These are phyloP conservation scores for Botia kubotai DNA, from an alignment of 2,797 vertebrate genomes.

Conservation along the genomic window DNA sequence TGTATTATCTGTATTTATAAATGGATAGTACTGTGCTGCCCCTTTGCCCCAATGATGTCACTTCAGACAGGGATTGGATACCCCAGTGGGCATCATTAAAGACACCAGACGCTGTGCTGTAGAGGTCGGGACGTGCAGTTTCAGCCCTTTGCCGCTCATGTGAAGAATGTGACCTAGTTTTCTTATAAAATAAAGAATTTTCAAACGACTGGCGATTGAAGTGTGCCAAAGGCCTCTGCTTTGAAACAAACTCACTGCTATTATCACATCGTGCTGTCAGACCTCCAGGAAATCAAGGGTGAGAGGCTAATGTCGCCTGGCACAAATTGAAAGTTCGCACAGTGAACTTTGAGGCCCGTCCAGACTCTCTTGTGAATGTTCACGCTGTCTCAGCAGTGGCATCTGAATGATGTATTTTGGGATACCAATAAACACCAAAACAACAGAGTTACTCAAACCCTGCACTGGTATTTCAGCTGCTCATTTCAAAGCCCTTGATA, in stretches of 20 bases:
- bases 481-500: slow-evolving; percentile 46
- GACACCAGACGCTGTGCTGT: background rate
- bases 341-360: slow-evolving; percentile 58
- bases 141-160: slow-evolving; percentile 30
- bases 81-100: background rate
- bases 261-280: slow-evolving; percentile 54
- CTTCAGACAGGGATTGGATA: background rate
- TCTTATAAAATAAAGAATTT: slow-evolving; percentile 38
- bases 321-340: slow-evolving; percentile 51
- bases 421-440: slow-evolving; percentile 40
- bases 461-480: slow-evolving; percentile 50
- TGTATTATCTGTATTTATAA: background rate
- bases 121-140: slow-evolving; percentile 12
- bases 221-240: slow-evolving; percentile 56
- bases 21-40: background rate
- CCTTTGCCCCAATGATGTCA: background rate
- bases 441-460: slow-evolving; percentile 40
- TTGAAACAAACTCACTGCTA: slow-evolving; percentile 57
- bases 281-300: slow-evolving; percentile 58
- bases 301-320: slow-evolving; percentile 56
- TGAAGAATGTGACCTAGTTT: slow-evolving; percentile 43
- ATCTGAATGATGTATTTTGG: slow-evolving; percentile 52
- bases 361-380: slow-evolving; percentile 58
- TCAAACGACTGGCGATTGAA: slow-evolving; percentile 43
- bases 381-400: slow-evolving; percentile 43